Percentiles rank a stretch among this genome's conserved stretches.
These are phyloP conservation scores for Pseudorhombus dupliciocellatus DNA, from an alignment of 2,113 vertebrate genomes.

Conservation along the genomic window DNA sequence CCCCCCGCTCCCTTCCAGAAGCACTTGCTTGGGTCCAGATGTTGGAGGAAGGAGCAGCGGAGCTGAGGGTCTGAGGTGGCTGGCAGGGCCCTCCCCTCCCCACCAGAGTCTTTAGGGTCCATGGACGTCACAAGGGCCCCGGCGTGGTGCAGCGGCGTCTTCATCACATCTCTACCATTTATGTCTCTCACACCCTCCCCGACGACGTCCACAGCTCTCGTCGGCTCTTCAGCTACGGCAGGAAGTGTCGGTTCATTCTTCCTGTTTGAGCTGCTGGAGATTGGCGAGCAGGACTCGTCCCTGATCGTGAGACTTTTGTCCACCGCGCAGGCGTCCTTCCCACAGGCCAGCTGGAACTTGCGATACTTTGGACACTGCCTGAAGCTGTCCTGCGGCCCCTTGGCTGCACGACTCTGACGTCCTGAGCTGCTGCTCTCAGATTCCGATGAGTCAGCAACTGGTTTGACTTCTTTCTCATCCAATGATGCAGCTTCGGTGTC, in stretches of 20 bases:
- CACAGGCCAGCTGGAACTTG: constrained; percentile 91
- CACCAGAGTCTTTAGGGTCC: no score
- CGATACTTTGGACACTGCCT: constrained; percentile 90
- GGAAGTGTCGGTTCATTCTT: constrained; percentile 30
- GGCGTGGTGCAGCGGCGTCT: no score
- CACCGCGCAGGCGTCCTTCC: constrained; percentile 73
- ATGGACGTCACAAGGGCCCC: not conserved
- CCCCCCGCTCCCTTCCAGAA: constrained; percentile 65
- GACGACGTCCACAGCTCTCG: not conserved
- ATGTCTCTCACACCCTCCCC: constrained; percentile 4
- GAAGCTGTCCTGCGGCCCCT: constrained; percentile 63
- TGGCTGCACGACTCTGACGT: constrained; percentile 50
- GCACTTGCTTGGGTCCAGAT: constrained; percentile 71
- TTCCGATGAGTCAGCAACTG: constrained; percentile 64
- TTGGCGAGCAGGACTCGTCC: constrained; percentile 22
- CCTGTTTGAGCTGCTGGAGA: constrained; percentile 13
- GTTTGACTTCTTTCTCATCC: constrained; percentile 62
- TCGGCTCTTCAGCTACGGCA: not conserved
- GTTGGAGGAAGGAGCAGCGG: constrained; percentile 87
- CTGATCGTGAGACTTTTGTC: constrained; percentile 64
- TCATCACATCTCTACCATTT: not conserved
- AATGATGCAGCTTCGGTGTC: constrained; percentile 21
- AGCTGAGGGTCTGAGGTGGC: constrained; percentile 63
- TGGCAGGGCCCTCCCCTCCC: no score
- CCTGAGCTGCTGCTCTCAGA: constrained; percentile 71